phyloP scores from a whole-genome alignment of 2,113 vertebrate genomes.

The Hemiprocne comata region DNA sequence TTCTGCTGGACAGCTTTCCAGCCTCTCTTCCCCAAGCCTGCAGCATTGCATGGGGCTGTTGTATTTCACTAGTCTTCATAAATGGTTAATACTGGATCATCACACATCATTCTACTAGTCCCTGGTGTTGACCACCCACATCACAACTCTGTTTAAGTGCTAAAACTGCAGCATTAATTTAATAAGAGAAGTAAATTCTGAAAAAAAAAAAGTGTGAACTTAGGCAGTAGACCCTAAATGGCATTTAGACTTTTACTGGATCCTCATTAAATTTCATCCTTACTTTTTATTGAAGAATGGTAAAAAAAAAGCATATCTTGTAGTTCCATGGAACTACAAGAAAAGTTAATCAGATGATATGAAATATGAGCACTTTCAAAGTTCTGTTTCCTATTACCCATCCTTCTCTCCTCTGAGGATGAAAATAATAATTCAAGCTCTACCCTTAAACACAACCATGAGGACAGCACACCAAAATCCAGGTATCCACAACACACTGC shows the following conservation, averaged over 20 bases:
- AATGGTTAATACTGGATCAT: not conserved
- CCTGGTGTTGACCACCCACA: not conserved
- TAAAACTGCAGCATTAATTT: not conserved
- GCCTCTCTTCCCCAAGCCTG: too few relatives aligned
- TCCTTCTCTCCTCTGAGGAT: not conserved
- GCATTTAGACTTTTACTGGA: not conserved
- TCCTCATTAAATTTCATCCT: not conserved
- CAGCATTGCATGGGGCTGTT: not conserved
- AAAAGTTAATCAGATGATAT: not conserved
- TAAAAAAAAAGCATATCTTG: not conserved
- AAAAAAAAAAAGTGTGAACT: not conserved
- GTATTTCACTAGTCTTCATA: not conserved
- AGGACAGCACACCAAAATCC: not conserved
- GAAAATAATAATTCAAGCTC: not conserved
- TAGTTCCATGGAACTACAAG: not conserved
- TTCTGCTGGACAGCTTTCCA: too few relatives aligned
- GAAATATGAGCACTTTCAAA: not conserved
- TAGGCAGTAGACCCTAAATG: not conserved
- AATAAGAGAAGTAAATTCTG: not conserved
- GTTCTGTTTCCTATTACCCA: fast-evolving
- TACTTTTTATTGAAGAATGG: not conserved
- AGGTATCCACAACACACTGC: fast-evolving
- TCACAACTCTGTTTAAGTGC: not conserved
- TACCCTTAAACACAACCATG: not conserved
- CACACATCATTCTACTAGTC: not conserved